Percentiles rank a stretch among this genome's conserved stretches.
These are phyloP conservation scores for Phalacrocorax brasilianus DNA, from an alignment of 2,113 vertebrate genomes.

Conservation along the genomic window DNA sequence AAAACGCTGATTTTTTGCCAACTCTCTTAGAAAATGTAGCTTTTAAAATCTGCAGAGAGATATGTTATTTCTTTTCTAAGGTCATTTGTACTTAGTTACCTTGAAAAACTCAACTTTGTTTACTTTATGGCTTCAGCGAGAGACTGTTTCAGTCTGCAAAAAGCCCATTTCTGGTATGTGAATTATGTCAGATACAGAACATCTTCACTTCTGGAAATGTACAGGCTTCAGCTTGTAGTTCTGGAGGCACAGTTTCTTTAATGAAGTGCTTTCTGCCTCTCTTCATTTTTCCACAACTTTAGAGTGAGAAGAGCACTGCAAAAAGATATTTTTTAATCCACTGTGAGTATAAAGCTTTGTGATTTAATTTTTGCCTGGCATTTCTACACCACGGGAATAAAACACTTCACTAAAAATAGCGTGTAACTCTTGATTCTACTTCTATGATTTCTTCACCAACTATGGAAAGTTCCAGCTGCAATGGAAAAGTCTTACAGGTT, in stretches of 20 bases:
- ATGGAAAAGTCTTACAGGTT: background rate
- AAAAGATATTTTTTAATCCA: background rate
- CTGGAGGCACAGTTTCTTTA: background rate
- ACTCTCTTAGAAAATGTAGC: background rate
- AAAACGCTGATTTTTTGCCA: background rate
- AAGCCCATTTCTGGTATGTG: background rate
- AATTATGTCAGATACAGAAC: background rate
- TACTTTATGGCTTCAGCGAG: background rate
- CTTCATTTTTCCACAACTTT: background rate
- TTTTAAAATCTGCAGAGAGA: conserved; percentile 21
- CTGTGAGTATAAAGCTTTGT: background rate
- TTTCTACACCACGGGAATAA: background rate
- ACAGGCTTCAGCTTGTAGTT: background rate
- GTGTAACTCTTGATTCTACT: background rate
- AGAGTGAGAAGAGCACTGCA: background rate
- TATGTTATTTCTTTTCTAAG: background rate
- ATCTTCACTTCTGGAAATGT: background rate
- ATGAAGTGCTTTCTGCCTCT: background rate
- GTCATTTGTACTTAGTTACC: conserved; percentile 10
- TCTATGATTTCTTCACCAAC: background rate
- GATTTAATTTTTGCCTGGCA: background rate
- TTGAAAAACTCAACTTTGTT: conserved; percentile 7
- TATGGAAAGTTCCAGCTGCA: background rate
- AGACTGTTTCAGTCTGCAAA: background rate
- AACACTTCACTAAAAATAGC: background rate